Conservation (phyloP, 2,113 vertebrate species). For the Phalacrocorax carbo region DNA sequence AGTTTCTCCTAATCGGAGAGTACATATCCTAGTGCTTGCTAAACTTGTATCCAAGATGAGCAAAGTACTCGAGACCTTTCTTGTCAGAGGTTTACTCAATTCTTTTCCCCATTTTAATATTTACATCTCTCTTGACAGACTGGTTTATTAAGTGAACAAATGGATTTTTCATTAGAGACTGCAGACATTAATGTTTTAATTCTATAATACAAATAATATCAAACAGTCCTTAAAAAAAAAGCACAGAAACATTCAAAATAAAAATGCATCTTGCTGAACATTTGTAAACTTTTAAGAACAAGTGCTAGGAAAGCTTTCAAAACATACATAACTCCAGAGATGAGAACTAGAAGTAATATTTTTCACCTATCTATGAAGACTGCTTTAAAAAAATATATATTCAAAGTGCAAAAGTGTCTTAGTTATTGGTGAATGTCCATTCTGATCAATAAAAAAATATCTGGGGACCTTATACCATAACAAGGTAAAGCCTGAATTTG, state of each 20-base stretch:
- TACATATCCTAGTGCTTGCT: neutral
- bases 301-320: neutral
- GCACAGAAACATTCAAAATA: neutral
- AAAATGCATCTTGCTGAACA: neutral
- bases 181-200: neutral
- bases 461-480: neutral
- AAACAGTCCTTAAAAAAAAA: neutral
- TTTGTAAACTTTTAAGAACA: neutral
- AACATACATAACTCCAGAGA: neutral
- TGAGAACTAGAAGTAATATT: neutral
- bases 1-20: neutral
- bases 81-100: neutral
- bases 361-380: neutral
- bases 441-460: neutral
- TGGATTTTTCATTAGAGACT: neutral
- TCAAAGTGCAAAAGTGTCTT: too few relatives aligned
- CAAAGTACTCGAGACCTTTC: neutral
- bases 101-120: neutral
- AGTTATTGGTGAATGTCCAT: neutral
- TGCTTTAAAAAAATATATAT: neutral
- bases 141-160: neutral
- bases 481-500: neutral
- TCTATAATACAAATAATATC: neutral
- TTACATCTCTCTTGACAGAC: neutral
- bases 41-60: neutral